These are phyloP conservation scores for Falcunculus frontatus DNA, from an alignment of 2,113 vertebrate genomes.

Conservation along the genomic window DNA sequence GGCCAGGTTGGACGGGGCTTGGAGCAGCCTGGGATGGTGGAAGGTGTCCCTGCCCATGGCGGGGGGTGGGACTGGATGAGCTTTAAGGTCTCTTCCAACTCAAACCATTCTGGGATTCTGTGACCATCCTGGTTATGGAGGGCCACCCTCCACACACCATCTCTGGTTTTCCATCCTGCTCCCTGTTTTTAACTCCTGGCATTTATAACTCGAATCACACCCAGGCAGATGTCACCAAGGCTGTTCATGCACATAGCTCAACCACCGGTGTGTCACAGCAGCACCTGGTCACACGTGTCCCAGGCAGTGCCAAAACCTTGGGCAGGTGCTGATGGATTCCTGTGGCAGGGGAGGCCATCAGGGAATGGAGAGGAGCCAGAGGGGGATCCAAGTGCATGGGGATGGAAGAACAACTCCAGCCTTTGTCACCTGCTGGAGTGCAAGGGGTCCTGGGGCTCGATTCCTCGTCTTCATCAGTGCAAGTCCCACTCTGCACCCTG, in stretches of 20 bases:
- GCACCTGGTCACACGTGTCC: background rate
- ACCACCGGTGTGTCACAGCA: background rate
- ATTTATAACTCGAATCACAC: background rate
- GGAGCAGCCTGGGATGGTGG: fast-evolving
- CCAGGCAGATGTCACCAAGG: background rate
- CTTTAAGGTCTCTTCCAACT: background rate
- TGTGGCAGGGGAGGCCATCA: background rate
- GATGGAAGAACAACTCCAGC: background rate
- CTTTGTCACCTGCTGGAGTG: background rate
- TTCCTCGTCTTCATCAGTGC: background rate
- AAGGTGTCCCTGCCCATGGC: background rate
- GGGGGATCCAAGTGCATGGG: fast-evolving
- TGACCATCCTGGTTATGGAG: background rate
- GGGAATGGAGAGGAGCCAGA: background rate
- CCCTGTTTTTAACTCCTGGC: background rate
- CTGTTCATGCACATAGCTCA: background rate
- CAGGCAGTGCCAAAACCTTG: background rate
- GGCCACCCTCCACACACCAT: background rate
- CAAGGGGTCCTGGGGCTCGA: background rate
- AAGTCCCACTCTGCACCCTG: no score
- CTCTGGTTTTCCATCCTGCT: background rate
- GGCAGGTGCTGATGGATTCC: background rate
- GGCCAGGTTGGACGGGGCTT: fast-evolving
- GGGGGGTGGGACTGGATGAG: fast-evolving
- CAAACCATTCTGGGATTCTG: background rate